A percentile compares a stretch with the other conserved stretches of the same genome.
Conservation (phyloP, 2,888 invertebrate species). For the Lasioglossum lativentre region DNA sequence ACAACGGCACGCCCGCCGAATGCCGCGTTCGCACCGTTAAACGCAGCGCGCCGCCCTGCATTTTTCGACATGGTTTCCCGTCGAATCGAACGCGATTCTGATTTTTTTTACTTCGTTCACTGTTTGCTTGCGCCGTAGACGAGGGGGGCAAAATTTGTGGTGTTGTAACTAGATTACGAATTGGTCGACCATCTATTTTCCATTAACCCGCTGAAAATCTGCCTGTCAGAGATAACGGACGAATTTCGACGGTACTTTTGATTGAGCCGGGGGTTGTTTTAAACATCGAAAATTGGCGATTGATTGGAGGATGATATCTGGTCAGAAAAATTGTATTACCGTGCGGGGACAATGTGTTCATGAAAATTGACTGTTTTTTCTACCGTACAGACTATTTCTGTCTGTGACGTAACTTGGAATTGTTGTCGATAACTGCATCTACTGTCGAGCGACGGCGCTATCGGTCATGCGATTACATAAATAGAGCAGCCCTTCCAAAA, state of each 20-base stretch:
- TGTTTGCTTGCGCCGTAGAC: not conserved
- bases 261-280: not conserved
- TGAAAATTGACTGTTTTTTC: not conserved
- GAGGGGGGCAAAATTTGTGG: not conserved
- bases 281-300: not conserved
- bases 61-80: not conserved
- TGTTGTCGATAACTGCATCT: too few relatives aligned
- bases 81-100: not conserved
- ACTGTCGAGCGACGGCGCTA: too few relatives aligned
- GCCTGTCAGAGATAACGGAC: not conserved
- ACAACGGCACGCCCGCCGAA: not conserved
- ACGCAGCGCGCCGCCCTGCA: not conserved
- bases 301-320: not conserved
- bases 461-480: too few relatives aligned
- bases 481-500: too few relatives aligned
- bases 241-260: not conserved
- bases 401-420: not conserved
- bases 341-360: not conserved
- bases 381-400: not conserved
- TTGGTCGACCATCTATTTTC: constrained; percentile 1
- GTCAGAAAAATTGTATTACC: not conserved
- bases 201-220: not conserved
- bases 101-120: not conserved
- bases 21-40: not conserved
- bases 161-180: not conserved